phyloP scores from a whole-genome alignment of 2,888 invertebrate genomes.

The Lithophane socia region DNA sequence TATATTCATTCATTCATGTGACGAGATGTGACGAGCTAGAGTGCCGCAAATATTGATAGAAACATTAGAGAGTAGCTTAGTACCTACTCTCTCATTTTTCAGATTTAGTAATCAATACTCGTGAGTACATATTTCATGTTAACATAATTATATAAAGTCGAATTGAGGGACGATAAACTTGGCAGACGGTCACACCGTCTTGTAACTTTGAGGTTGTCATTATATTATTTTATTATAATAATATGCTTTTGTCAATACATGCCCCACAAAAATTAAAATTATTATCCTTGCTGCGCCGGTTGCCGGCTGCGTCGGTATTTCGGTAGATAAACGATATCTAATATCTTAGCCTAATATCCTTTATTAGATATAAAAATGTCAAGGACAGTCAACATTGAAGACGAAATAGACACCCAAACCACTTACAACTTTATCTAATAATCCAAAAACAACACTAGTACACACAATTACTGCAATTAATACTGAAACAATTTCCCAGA shows the following conservation, averaged over 20 bases:
- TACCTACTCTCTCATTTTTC: no score
- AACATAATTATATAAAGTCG: background rate
- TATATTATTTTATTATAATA: background rate
- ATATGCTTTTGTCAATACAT: background rate
- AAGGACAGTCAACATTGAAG: background rate
- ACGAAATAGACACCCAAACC: slow-evolving; percentile 3
- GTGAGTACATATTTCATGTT: background rate
- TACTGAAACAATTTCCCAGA: slow-evolving; percentile 35
- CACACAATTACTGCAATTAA: slow-evolving; percentile 27
- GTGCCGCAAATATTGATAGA: background rate
- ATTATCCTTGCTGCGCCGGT: no score
- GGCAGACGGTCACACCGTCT: slow-evolving; percentile 32
- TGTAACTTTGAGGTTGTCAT: background rate
- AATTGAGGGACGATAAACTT: background rate
- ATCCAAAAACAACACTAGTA: background rate
- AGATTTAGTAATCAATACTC: background rate
- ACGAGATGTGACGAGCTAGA: background rate
- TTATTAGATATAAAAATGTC: background rate
- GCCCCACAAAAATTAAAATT: background rate
- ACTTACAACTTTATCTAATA: slow-evolving; percentile 13
- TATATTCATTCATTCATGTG: slow-evolving; percentile 19
- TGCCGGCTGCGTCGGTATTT: background rate
- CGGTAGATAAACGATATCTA: background rate
- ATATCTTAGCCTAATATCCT: background rate
- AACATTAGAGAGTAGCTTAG: background rate